phyloP scores from a whole-genome alignment of 2,797 vertebrate species.

The Anguilla marmorata region DNA sequence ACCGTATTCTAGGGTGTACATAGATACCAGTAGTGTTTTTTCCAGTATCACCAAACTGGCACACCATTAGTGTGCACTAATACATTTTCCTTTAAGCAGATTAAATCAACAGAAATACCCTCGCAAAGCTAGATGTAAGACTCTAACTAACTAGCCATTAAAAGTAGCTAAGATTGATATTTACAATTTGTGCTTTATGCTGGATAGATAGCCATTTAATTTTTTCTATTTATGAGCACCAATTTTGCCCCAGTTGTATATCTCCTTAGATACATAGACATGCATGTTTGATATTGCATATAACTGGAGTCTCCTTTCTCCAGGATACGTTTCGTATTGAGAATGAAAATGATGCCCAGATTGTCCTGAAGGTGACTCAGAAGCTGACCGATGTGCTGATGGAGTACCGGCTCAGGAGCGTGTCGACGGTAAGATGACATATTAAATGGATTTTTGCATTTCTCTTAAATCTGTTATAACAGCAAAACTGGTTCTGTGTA shows the following conservation, averaged over 20 bases:
- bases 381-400: conserved; percentile 82
- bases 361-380: conserved; percentile 84
- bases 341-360: conserved; percentile 79
- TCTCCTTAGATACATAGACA: not conserved
- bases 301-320: conserved; percentile 36
- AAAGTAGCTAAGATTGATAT: not conserved
- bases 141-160: not conserved
- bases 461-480: not conserved
- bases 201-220: not conserved
- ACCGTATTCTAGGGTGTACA: too few relatives aligned
- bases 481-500: not conserved
- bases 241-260: not conserved
- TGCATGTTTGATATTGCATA: not conserved
- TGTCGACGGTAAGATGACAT: conserved; percentile 62
- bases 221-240: not conserved
- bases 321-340: conserved; percentile 82
- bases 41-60: not conserved
- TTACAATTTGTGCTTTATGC: not conserved
- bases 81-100: not conserved
- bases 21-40: not conserved
- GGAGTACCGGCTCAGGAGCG: conserved; percentile 77
- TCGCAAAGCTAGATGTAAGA: not conserved
- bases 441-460: not conserved
- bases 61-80: not conserved
- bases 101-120: not conserved